A percentile compares a stretch with the other conserved stretches of the same genome.
Conservation (phyloP, 2,888 invertebrate species). For the Carabus problematicus region DNA sequence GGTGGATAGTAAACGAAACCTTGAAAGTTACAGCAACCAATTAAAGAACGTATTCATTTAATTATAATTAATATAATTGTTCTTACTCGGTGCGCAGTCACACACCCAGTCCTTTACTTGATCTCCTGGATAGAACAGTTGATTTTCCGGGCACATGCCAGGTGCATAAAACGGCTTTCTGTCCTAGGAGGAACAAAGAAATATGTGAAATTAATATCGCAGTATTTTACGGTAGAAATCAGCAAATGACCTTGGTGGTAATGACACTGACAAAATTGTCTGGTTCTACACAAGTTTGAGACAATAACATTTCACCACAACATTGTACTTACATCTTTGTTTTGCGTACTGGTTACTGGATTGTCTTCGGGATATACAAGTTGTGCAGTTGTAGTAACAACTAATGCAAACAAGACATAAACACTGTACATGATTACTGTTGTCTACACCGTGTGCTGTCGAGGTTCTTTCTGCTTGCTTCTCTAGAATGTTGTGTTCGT, state of each 20-base stretch:
- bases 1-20: slow-evolving; percentile 68
- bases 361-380: slow-evolving; percentile 22
- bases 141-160: slow-evolving; percentile 67
- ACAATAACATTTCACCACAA: neutral
- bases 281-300: too few species aligned
- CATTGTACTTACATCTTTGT: slow-evolving; percentile 33
- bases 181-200: slow-evolving; percentile 55
- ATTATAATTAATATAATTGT: neutral
- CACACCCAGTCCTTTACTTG: slow-evolving; percentile 71
- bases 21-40: slow-evolving; percentile 48
- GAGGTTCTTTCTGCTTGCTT: slow-evolving; percentile 25
- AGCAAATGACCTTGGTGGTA: too few species aligned
- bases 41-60: neutral
- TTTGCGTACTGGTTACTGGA: slow-evolving; percentile 1
- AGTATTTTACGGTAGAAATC: too few species aligned
- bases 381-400: neutral
- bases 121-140: slow-evolving; percentile 72
- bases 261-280: too few species aligned
- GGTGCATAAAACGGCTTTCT: slow-evolving; percentile 67
- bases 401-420: too few species aligned
- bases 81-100: slow-evolving; percentile 66
- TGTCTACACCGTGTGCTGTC: neutral
- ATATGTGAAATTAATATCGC: too few species aligned
- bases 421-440: too few species aligned
- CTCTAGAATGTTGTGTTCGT: slow-evolving; percentile 32